These are phyloP conservation scores for Ophion ellenae DNA, from an alignment of 2,888 invertebrate species.

Conservation along the genomic window DNA sequence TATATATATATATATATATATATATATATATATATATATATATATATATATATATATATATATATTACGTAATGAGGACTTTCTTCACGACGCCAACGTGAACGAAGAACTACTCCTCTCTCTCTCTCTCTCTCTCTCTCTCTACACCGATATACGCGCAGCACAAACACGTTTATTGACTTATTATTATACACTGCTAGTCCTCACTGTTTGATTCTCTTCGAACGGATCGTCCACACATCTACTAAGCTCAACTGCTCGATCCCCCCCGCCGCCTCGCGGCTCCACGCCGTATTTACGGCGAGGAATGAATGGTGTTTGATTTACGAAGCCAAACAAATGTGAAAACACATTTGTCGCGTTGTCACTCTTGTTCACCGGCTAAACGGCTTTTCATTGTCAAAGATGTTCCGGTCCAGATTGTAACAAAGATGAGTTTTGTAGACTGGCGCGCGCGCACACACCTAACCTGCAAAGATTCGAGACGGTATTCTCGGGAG, in stretches of 20 bases:
- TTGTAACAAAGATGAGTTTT: background rate
- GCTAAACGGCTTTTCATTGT: background rate
- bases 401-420: background rate
- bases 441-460: background rate
- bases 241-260: background rate
- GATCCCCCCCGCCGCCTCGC: background rate
- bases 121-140: background rate
- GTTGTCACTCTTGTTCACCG: background rate
- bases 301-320: background rate
- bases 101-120: constrained; percentile 21
- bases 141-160: background rate
- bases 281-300: background rate
- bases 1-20: background rate
- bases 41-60: background rate
- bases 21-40: background rate
- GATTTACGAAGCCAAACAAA: background rate
- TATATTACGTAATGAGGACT: constrained; percentile 58
- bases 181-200: constrained; percentile 9
- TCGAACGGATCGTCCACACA: background rate
- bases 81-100: constrained; percentile 50
- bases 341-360: background rate
- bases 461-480: background rate
- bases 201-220: background rate
- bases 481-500: background rate
- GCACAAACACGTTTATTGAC: constrained; percentile 31